Conservation (phyloP, 2,888 invertebrate genomes). For the Argyresthia albistria region DNA sequence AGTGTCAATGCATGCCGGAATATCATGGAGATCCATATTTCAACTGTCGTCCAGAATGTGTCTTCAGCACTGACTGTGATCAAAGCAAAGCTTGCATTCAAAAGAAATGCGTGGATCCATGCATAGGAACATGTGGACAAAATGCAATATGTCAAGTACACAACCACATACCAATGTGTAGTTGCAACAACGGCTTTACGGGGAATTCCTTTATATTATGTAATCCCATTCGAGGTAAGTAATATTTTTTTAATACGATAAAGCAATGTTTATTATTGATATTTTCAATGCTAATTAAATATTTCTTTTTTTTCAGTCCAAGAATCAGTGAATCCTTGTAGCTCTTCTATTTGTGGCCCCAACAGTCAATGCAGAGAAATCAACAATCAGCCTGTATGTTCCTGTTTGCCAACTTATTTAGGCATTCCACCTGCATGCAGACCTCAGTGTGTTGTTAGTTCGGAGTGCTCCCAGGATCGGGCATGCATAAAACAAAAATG, state of each 20-base stretch:
- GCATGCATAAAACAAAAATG: constrained; percentile 83
- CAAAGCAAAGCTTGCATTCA: constrained; percentile 79
- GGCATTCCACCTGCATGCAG: constrained; percentile 82
- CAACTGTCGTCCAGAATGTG: constrained; percentile 85
- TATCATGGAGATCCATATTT: constrained; percentile 83
- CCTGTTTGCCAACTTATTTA: constrained; percentile 78
- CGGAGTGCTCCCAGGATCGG: constrained; percentile 78
- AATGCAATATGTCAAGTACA: constrained; percentile 73
- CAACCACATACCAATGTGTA: constrained; percentile 79
- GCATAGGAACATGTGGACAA: constrained; percentile 79
- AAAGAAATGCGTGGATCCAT: constrained; percentile 83
- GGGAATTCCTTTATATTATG: constrained; percentile 70
- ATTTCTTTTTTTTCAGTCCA: constrained; percentile 23
- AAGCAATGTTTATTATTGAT: neutral
- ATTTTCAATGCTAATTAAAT: constrained; percentile 3
- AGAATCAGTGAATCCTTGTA: constrained; percentile 71
- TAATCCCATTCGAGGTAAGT: constrained; percentile 70
- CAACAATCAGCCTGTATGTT: constrained; percentile 79
- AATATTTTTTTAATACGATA: neutral
- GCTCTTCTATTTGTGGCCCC: constrained; percentile 81
- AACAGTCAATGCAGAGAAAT: constrained; percentile 77
- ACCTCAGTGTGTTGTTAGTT: constrained; percentile 81
- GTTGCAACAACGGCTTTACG: constrained; percentile 74
- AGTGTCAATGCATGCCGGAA: constrained; percentile 80
- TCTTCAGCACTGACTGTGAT: constrained; percentile 81